Percentiles rank a stretch among this genome's conserved stretches.
Conservation (phyloP, 1,140 invertebrate genomes). For the Tetragonula clypearis region DNA sequence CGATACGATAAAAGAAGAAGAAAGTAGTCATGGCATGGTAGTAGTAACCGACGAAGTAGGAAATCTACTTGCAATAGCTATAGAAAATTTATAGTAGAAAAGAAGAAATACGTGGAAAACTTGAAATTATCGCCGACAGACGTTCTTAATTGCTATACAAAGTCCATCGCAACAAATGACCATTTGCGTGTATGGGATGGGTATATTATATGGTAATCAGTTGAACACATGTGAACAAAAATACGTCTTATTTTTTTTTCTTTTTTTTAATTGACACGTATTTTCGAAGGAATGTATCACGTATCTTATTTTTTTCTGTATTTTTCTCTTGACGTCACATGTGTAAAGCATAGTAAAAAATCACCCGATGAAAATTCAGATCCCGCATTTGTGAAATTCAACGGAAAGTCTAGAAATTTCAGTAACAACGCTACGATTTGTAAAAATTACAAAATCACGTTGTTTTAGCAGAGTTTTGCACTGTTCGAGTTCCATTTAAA, state of each 20-base stretch:
- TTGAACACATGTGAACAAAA: neutral
- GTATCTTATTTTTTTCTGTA: neutral
- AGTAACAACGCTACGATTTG: neutral
- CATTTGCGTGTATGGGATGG: neutral
- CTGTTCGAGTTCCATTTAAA: neutral
- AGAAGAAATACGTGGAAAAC: constrained; percentile 55
- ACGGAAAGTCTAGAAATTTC: neutral
- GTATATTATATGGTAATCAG: neutral
- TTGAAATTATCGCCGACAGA: constrained; percentile 66
- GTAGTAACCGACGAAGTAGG: neutral
- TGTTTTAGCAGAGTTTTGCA: neutral
- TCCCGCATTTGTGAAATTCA: neutral
- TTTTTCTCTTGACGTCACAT: neutral
- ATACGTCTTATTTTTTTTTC: constrained; percentile 9
- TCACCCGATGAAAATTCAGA: neutral
- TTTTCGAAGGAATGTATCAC: neutral
- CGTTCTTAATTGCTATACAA: constrained; percentile 67
- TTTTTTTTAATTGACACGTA: neutral
- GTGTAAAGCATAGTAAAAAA: neutral
- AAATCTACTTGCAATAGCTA: neutral
- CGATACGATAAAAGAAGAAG: neutral
- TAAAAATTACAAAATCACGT: neutral
- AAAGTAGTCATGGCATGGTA: neutral
- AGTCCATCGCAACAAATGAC: constrained; percentile 53
- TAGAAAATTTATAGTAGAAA: constrained; percentile 39